phyloP scores from a whole-genome alignment of 2,797 vertebrate species.

The Eupleurogrammus muticus region DNA sequence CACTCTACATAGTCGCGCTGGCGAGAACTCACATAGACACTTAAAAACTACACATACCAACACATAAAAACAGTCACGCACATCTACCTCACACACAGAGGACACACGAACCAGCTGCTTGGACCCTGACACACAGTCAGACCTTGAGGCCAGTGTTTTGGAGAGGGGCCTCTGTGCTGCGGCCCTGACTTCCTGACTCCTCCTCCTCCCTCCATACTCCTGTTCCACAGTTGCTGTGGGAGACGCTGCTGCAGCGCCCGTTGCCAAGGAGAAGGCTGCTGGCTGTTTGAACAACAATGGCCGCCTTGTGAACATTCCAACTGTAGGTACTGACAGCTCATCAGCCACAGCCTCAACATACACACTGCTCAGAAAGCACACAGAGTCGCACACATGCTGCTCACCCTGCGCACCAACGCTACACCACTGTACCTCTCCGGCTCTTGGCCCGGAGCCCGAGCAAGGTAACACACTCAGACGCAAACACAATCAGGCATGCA shows the following conservation, averaged over 20 bases:
- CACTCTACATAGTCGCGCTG: conserved; percentile 33
- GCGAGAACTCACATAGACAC: conserved; percentile 50
- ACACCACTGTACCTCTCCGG: conserved; percentile 61
- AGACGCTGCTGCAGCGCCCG: conserved; percentile 88
- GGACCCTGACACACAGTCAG: conserved; percentile 72
- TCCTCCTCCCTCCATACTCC: conserved; percentile 80
- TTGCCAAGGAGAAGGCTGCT: conserved; percentile 89
- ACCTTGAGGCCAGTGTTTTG: conserved; percentile 86
- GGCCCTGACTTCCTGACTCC: conserved; percentile 88
- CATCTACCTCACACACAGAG: conserved; percentile 55
- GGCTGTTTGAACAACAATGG: conserved; percentile 90
- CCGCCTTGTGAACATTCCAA: conserved; percentile 87
- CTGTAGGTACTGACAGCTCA: conserved; percentile 85
- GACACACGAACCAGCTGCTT: conserved; percentile 73
- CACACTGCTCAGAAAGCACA: conserved; percentile 43
- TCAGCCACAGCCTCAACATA: conserved; percentile 71
- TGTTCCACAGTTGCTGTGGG: conserved; percentile 89
- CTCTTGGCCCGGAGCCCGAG: conserved; percentile 71
- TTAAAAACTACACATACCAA: conserved; percentile 49
- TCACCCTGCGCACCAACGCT: conserved; percentile 45
- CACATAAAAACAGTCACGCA: conserved; percentile 42
- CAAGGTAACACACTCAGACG: conserved; percentile 64
- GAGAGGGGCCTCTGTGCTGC: conserved; percentile 82
- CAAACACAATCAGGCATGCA: conserved; percentile 51
- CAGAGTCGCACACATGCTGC: conserved; percentile 29